Conservation (phyloP, 2,797 vertebrate species). For the Denticeps clupeoides region DNA sequence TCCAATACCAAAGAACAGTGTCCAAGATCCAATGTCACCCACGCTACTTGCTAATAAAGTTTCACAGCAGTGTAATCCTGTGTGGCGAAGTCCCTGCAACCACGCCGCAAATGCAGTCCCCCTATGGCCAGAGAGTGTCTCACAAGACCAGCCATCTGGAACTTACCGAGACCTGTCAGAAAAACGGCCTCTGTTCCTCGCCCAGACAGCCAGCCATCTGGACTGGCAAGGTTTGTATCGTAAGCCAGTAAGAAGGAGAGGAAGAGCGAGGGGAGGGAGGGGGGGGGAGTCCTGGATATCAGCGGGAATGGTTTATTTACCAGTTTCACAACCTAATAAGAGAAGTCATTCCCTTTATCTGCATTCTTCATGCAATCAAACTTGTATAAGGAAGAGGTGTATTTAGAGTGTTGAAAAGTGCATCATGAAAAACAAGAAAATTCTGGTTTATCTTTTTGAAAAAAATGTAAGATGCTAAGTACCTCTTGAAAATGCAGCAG, state of each 20-base stretch:
- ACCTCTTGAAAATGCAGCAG: not conserved
- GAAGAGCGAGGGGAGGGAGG: not conserved
- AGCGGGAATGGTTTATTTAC: not conserved
- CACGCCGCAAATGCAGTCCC: constrained; percentile 22
- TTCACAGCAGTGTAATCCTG: constrained; percentile 10
- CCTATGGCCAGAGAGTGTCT: constrained; percentile 35
- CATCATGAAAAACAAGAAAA: not conserved
- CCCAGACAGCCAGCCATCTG: constrained; percentile 60
- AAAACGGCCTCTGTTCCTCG: constrained; percentile 47
- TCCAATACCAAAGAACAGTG: not conserved
- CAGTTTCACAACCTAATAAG: too few species aligned
- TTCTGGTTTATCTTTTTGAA: not conserved
- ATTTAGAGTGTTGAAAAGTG: not conserved
- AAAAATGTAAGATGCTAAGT: not conserved
- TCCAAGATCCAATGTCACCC: not conserved
- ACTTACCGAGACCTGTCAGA: constrained; percentile 49
- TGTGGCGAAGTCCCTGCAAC: constrained; percentile 20
- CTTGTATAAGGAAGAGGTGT: too few species aligned
- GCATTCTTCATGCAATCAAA: too few species aligned
- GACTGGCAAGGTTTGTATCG: constrained; percentile 49
- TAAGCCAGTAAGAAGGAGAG: not conserved
- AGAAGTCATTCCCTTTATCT: too few species aligned
- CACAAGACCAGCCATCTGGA: constrained; percentile 59
- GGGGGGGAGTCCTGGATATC: constrained; percentile 19
- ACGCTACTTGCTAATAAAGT: not conserved